Percentiles rank a stretch among this genome's conserved stretches.
Evolutionary conservation across 2,888 invertebrate species (phyloP).

Genomic region (Nebria brevicollis): DNA sequence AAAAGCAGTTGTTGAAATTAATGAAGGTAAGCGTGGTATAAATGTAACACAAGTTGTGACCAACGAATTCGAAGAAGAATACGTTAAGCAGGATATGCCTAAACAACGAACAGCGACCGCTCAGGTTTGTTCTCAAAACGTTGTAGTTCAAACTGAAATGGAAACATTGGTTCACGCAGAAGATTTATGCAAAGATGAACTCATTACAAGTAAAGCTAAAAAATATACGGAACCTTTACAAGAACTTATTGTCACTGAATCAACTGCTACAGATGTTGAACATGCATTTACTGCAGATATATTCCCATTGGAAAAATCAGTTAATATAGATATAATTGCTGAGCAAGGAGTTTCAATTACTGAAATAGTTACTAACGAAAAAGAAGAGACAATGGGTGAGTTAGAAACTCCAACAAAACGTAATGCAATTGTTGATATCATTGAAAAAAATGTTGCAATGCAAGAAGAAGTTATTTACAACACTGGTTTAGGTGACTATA

Average conservation of each 20-base stretch:
- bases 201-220: constrained; percentile 64
- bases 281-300: constrained; percentile 63
- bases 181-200: constrained; percentile 60
- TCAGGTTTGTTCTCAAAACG: constrained; percentile 62
- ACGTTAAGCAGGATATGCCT: constrained; percentile 59
- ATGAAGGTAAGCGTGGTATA: constrained; percentile 58
- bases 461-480: constrained; percentile 64
- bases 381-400: constrained; percentile 64
- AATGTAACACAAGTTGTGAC: constrained; percentile 62
- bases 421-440: constrained; percentile 67
- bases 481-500: constrained; percentile 63
- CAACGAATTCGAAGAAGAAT: constrained; percentile 63
- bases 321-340: constrained; percentile 66
- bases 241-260: constrained; percentile 67
- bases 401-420: constrained; percentile 61
- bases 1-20: constrained; percentile 57
- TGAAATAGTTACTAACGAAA: constrained; percentile 66
- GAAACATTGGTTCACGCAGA: constrained; percentile 63
- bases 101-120: constrained; percentile 60
- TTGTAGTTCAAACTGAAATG: constrained; percentile 64
- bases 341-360: constrained; percentile 71
- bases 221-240: constrained; percentile 63
- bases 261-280: constrained; percentile 67
- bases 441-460: constrained; percentile 65
- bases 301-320: constrained; percentile 67